Evolutionary conservation across 2,113 vertebrate genomes (phyloP).

Genomic region (Porphyrio hochstetteri): DNA sequence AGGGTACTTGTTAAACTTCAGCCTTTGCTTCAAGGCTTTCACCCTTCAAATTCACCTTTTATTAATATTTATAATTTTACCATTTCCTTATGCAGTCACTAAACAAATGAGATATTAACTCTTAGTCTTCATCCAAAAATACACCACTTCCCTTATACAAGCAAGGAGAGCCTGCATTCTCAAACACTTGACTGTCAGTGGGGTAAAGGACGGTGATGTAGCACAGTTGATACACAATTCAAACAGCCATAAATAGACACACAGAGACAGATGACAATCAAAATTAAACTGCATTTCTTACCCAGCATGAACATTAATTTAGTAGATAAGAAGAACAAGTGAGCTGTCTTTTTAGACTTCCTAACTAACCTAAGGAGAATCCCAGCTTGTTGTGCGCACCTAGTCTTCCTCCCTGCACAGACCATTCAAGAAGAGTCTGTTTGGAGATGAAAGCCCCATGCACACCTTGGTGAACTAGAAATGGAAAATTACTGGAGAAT

Average conservation of each 20-base stretch:
- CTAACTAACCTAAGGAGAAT: background rate
- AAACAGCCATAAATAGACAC: background rate
- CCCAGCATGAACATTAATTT: background rate
- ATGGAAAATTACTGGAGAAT: background rate
- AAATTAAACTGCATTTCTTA: background rate
- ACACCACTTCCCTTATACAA: background rate
- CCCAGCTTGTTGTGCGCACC: background rate
- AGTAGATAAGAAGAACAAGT: background rate
- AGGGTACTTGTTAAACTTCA: background rate
- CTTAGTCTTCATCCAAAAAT: background rate
- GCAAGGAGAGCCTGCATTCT: background rate
- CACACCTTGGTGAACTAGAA: background rate
- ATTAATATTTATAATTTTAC: background rate
- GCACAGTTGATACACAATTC: background rate
- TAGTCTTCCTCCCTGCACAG: background rate
- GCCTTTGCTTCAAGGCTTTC: background rate
- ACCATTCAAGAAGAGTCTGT: background rate
- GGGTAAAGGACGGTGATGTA: too few species aligned
- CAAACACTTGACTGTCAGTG: background rate
- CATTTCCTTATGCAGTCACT: background rate
- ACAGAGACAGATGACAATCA: background rate
- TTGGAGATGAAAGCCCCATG: background rate
- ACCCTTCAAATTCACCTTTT: background rate
- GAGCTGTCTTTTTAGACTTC: background rate
- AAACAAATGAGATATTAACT: background rate